Conservation (phyloP, 1,140 invertebrate genomes). For the Homarus americanus region DNA sequence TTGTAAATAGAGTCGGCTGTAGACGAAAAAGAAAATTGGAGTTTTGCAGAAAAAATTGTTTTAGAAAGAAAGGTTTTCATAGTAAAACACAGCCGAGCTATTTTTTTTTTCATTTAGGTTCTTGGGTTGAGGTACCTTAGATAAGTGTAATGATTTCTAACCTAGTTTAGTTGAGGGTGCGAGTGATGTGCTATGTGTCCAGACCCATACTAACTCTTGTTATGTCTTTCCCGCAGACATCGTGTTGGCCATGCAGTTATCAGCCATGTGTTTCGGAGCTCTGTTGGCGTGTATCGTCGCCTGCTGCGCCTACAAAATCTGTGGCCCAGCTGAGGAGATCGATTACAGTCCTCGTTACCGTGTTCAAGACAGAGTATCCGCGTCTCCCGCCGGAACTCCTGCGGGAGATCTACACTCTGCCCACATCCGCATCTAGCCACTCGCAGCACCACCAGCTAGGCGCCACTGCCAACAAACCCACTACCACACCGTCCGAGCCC, state of each 20-base stretch:
- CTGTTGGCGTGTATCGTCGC: slow-evolving; percentile 60
- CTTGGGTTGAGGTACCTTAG: too few relatives aligned
- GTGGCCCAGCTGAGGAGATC: slow-evolving; percentile 59
- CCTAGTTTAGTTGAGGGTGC: neutral
- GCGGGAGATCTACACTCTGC: slow-evolving; percentile 63
- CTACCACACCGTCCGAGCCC: slow-evolving; percentile 19
- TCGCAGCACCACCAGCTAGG: neutral
- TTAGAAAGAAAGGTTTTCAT: too few relatives aligned
- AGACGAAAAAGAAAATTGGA: too few relatives aligned
- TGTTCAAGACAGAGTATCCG: slow-evolving; percentile 24
- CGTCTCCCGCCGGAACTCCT: slow-evolving; percentile 58
- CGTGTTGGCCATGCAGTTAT: slow-evolving; percentile 64
- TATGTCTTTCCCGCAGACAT: slow-evolving; percentile 58
- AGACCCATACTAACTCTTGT: neutral
- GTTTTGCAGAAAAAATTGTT: too few relatives aligned
- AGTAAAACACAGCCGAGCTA: too few relatives aligned
- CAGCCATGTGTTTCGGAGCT: slow-evolving; percentile 62
- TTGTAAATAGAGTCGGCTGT: too few relatives aligned
- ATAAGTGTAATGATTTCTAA: too few relatives aligned
- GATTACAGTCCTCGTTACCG: slow-evolving; percentile 45
- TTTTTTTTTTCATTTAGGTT: too few relatives aligned
- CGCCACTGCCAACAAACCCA: neutral
- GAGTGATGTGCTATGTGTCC: neutral
- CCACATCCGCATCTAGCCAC: slow-evolving; percentile 11
- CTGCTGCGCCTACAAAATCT: slow-evolving; percentile 68